A percentile compares a stretch with the other conserved stretches of the same genome.
Evolutionary conservation across 2,888 invertebrate species (phyloP).

Genomic region (Drosophila acutilabella): DNA sequence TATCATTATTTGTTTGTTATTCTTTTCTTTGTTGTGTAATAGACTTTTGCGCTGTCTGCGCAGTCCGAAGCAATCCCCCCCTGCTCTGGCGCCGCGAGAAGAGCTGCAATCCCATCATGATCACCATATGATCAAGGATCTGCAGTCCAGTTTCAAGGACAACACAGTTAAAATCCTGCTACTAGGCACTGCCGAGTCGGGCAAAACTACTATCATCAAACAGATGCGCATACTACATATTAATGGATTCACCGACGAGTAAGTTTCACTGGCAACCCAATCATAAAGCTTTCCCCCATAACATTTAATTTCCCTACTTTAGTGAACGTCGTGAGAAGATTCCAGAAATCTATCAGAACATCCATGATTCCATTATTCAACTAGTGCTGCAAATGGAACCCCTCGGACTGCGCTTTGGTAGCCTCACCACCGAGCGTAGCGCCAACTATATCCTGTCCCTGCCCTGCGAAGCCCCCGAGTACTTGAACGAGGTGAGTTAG

Average conservation of each 20-base stretch:
- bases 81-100: conserved; percentile 83
- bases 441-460: conserved; percentile 86
- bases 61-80: conserved; percentile 62
- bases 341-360: conserved; percentile 89
- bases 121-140: conserved; percentile 85
- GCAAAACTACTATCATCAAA: conserved; percentile 94
- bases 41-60: conserved; percentile 84
- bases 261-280: conserved; percentile 75
- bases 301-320: conserved; percentile 28
- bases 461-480: conserved; percentile 86
- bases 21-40: conserved; percentile 40
- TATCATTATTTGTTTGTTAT: not conserved
- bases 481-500: conserved; percentile 86
- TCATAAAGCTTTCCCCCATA: not conserved
- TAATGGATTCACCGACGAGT: conserved; percentile 91
- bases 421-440: conserved; percentile 82
- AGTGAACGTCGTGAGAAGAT: conserved; percentile 90
- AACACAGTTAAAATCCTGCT: conserved; percentile 87
- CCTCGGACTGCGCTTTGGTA: conserved; percentile 86
- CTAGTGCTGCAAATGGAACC: conserved; percentile 87
- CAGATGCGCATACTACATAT: conserved; percentile 95
- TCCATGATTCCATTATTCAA: conserved; percentile 91
- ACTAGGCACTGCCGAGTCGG: conserved; percentile 92
- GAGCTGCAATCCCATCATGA: conserved; percentile 58
- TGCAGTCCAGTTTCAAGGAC: conserved; percentile 86